Evolutionary conservation across 2,113 vertebrate genomes (phyloP).

Genomic region (Lepisosteus oculatus): DNA sequence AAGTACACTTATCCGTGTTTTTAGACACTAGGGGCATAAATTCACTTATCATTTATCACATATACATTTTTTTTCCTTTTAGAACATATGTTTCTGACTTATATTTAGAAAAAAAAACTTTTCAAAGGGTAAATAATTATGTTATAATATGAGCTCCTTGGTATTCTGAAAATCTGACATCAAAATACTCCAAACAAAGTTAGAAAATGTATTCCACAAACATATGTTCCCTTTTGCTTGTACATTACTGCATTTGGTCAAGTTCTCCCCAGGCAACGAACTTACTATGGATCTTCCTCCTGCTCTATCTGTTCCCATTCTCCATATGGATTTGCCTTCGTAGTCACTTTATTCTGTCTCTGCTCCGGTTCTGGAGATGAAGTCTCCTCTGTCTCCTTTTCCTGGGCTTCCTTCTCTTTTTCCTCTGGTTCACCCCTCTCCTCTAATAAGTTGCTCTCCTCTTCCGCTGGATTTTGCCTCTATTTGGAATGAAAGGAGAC

Average conservation of each 20-base stretch:
- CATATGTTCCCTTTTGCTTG: background rate
- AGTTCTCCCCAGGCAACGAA: slow-evolving; percentile 16
- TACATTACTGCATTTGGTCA: background rate
- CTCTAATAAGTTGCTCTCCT: slow-evolving; percentile 30
- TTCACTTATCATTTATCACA: no score
- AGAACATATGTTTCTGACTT: no score
- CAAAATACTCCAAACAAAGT: no score
- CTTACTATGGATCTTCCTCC: slow-evolving; percentile 75
- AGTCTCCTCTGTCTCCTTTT: slow-evolving; percentile 7
- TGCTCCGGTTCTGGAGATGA: slow-evolving; percentile 8
- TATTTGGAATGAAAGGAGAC: background rate
- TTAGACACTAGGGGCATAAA: no score
- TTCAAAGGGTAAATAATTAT: no score
- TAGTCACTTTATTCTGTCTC: slow-evolving; percentile 33
- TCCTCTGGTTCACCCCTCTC: slow-evolving; percentile 17
- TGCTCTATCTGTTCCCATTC: slow-evolving; percentile 76
- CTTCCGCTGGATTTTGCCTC: slow-evolving; percentile 29
- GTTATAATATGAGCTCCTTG: no score
- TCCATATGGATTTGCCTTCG: slow-evolving; percentile 73
- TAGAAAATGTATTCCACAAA: background rate
- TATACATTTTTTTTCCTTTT: no score
- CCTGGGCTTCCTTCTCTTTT: slow-evolving; percentile 18
- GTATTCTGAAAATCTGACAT: no score
- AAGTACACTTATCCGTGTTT: no score
- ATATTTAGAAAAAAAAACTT: no score